A percentile compares a stretch with the other conserved stretches of the same genome.
Conservation (phyloP, 1,140 invertebrate species). For the Subanguina moxae region DNA sequence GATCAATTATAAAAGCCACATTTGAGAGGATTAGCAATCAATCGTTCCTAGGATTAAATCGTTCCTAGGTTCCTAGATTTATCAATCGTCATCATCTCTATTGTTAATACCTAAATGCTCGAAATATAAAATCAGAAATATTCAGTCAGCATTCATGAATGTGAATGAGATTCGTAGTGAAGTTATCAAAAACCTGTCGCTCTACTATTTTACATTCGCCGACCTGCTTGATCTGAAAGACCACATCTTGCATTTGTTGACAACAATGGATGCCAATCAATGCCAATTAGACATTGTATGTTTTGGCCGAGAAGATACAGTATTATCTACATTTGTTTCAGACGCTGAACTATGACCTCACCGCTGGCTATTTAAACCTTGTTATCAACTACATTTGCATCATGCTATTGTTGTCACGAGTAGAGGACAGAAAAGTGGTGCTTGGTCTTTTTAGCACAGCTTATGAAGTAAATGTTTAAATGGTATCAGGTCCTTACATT, state of each 20-base stretch:
- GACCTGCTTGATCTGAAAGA: slow-evolving; percentile 97
- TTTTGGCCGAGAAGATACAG: slow-evolving; percentile 23
- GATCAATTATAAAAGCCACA: too few species aligned
- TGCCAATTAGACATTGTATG: slow-evolving; percentile 83
- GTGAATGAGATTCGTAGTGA: slow-evolving; percentile 80
- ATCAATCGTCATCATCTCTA: too few species aligned
- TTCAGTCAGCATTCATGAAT: slow-evolving; percentile 68
- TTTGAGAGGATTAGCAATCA: too few species aligned
- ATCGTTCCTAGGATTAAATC: too few species aligned
- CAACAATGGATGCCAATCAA: slow-evolving; percentile 94
- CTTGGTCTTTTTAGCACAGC: slow-evolving; percentile 93
- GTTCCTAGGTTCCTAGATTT: too few species aligned
- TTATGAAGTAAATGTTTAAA: slow-evolving; percentile 68
- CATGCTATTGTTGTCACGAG: slow-evolving; percentile 86
- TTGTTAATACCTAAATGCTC: slow-evolving; percentile 5
- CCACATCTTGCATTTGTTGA: slow-evolving; percentile 90
- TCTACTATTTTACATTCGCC: slow-evolving; percentile 99
- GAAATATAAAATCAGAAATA: slow-evolving; percentile 7
- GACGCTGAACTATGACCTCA: slow-evolving; percentile 90
- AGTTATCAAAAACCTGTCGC: slow-evolving; percentile 88
- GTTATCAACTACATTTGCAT: slow-evolving; percentile 87
- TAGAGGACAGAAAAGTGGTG: slow-evolving; percentile 94
- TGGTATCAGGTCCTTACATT: too few species aligned
- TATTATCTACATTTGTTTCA: slow-evolving; percentile 54
- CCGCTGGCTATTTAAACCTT: slow-evolving; percentile 88